Conservation (phyloP, 2,888 invertebrate genomes). For the Drosophila monieri region DNA sequence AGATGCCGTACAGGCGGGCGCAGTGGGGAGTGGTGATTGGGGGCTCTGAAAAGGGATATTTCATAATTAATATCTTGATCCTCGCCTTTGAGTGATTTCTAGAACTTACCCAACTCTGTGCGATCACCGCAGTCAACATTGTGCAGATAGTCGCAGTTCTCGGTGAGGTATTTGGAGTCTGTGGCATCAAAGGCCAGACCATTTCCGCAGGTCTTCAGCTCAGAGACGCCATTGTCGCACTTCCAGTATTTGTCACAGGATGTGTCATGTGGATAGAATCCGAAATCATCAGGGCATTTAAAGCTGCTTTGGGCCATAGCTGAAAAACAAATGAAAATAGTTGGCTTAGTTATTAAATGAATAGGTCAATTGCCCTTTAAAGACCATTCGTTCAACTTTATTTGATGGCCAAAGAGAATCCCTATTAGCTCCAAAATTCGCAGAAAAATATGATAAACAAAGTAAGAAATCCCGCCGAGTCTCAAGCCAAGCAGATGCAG, state of each 20-base stretch:
- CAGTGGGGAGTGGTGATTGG: constrained; percentile 94
- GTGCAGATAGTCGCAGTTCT: constrained; percentile 97
- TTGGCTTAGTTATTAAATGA: neutral
- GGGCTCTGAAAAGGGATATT: constrained; percentile 87
- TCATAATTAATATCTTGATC: neutral
- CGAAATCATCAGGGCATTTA: constrained; percentile 97
- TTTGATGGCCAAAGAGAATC: constrained; percentile 1
- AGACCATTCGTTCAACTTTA: neutral
- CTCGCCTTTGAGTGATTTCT: fast-evolving
- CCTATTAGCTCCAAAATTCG: neutral
- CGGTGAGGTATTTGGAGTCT: constrained; percentile 94
- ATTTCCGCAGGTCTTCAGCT: constrained; percentile 96
- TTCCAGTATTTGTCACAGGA: constrained; percentile 98
- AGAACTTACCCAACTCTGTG: constrained; percentile 90
- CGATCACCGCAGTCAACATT: constrained; percentile 97
- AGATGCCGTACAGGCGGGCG: constrained; percentile 94
- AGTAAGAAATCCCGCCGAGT: constrained; percentile 6
- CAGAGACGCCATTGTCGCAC: constrained; percentile 94
- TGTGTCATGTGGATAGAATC: constrained; percentile 94
- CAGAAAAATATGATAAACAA: neutral
- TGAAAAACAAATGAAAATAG: constrained; percentile 82
- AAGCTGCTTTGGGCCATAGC: constrained; percentile 92
- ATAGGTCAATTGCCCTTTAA: too few species aligned
- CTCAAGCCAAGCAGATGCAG: constrained; percentile 33
- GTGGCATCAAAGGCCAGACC: constrained; percentile 95